phyloP scores from a whole-genome alignment of 1,140 invertebrate species.

The Palaemon carinicauda region DNA sequence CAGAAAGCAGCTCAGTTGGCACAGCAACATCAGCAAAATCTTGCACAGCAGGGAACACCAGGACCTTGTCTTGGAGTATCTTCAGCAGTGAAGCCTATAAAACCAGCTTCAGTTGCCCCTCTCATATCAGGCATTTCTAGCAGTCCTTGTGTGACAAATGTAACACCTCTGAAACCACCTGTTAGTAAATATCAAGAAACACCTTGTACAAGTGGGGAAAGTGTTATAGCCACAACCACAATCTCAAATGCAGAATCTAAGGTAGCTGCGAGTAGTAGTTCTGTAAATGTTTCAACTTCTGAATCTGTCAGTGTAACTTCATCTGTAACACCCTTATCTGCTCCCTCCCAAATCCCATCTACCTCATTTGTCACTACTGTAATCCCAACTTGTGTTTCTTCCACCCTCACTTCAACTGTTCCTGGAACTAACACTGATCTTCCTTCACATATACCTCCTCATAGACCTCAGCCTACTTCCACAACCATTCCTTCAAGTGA shows the following conservation, averaged over 20 bases:
- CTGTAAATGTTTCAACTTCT: neutral
- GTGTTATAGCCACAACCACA: neutral
- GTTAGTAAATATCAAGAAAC: conserved; percentile 10
- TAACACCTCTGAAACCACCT: neutral
- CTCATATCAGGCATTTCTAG: conserved; percentile 16
- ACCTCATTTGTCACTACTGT: neutral
- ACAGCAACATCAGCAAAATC: conserved; percentile 56
- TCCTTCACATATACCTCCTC: conserved; percentile 36
- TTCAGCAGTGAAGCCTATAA: conserved; percentile 53
- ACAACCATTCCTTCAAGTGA: conserved; percentile 11
- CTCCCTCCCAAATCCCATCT: neutral
- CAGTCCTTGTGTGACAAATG: neutral
- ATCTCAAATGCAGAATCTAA: neutral
- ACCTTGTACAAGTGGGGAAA: neutral
- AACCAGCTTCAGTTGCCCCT: conserved; percentile 1
- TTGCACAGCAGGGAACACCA: conserved; percentile 27
- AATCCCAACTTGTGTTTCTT: neutral
- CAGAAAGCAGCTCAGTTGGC: conserved; percentile 59
- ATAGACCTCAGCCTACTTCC: conserved; percentile 31
- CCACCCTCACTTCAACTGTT: neutral
- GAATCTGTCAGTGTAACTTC: neutral
- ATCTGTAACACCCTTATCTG: neutral
- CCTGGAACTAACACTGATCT: conserved; percentile 16
- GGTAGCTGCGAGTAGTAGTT: neutral
- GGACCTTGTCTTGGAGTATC: neutral